These are phyloP conservation scores for Stegodyphus dumicola DNA, from an alignment of 1,140 invertebrate genomes.

Conservation along the genomic window DNA sequence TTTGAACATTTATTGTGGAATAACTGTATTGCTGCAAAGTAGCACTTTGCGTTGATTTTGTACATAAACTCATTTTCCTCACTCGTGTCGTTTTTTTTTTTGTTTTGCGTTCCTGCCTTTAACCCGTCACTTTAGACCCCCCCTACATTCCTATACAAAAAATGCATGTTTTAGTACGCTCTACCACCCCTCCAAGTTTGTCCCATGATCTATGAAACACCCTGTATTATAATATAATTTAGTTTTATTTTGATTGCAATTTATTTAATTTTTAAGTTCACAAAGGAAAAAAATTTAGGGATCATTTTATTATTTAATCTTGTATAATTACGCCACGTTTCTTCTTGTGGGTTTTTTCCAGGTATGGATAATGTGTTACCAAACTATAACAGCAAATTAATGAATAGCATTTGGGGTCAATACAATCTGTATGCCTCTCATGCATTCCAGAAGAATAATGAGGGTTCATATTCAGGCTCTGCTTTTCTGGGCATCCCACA, in stretches of 20 bases:
- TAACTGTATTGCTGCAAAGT: too few species aligned
- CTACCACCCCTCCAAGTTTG: too few species aligned
- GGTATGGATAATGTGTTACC: slow-evolving; percentile 69
- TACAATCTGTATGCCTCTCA: slow-evolving; percentile 88
- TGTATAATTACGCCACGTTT: neutral
- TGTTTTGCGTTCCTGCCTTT: too few species aligned
- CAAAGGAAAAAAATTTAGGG: neutral
- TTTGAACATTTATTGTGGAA: too few species aligned
- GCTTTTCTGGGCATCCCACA: slow-evolving; percentile 32
- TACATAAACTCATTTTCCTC: too few species aligned
- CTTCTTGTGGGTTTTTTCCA: neutral
- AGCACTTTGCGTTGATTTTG: too few species aligned
- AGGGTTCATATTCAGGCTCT: slow-evolving; percentile 65
- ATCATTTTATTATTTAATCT: neutral
- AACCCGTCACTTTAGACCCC: too few species aligned
- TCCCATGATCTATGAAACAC: too few species aligned
- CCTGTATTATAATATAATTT: too few species aligned
- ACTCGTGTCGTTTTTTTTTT: too few species aligned
- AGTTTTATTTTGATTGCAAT: neutral
- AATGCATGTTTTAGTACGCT: too few species aligned
- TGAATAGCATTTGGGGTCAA: slow-evolving; percentile 90
- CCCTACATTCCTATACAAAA: too few species aligned
- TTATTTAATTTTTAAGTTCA: neutral
- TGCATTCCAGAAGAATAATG: slow-evolving; percentile 80
- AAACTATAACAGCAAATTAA: slow-evolving; percentile 86